These are phyloP conservation scores for Adelphocoris suturalis DNA, from an alignment of 2,888 invertebrate genomes.

Conservation along the genomic window DNA sequence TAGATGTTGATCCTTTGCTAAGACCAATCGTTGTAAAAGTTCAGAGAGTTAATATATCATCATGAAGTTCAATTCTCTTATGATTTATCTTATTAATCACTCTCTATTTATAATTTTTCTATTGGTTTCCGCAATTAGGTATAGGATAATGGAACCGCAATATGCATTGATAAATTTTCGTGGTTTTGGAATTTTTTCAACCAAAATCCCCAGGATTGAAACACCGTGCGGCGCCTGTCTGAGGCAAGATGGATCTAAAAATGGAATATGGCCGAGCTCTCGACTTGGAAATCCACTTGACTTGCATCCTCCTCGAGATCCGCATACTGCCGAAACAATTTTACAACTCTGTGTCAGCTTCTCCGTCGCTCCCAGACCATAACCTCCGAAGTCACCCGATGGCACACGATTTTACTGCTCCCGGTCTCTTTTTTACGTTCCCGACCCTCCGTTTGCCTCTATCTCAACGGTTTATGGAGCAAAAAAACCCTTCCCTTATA, in stretches of 20 bases:
- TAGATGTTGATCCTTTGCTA: no score
- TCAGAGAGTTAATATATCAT: no score
- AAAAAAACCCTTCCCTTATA: conserved; percentile 58
- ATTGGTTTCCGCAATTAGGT: no score
- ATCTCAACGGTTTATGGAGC: conserved; percentile 51
- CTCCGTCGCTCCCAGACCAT: conserved; percentile 23
- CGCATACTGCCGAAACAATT: conserved; percentile 62
- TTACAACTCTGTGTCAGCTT: conserved; percentile 62
- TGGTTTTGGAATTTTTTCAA: no score
- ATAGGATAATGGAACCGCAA: no score
- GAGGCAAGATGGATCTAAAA: neutral
- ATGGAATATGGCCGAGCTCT: neutral
- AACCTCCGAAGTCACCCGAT: conserved; percentile 64
- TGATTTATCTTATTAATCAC: no score
- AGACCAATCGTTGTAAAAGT: no score
- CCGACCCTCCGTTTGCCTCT: neutral
- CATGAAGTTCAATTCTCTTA: no score
- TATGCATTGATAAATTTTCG: no score
- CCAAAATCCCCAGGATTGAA: no score
- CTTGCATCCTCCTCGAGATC: conserved; percentile 24
- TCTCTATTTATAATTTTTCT: no score
- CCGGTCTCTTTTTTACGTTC: conserved; percentile 60
- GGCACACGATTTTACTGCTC: conserved; percentile 66
- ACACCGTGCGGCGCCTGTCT: neutral
- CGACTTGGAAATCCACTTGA: conserved; percentile 5